Evolutionary conservation across 1,140 invertebrate species (phyloP).

Genomic region (Holcopasites calliopsidis): DNA sequence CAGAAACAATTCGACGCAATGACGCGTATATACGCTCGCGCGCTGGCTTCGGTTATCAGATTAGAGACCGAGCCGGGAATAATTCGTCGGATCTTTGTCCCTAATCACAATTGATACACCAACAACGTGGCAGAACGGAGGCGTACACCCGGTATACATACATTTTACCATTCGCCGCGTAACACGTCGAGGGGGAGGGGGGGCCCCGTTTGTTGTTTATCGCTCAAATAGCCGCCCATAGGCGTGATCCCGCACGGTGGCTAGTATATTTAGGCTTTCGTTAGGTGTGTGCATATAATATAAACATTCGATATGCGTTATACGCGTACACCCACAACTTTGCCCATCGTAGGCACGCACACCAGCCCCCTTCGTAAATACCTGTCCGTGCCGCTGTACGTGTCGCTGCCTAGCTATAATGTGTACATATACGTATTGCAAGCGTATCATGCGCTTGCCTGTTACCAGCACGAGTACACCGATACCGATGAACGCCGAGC

Average conservation of each 20-base stretch:
- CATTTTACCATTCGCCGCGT: constrained; percentile 65
- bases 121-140: constrained; percentile 61
- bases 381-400: constrained; percentile 22
- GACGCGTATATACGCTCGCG: constrained; percentile 56
- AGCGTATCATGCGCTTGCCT: constrained; percentile 9
- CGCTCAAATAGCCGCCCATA: constrained; percentile 66
- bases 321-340: constrained; percentile 10
- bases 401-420: too few relatives aligned
- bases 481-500: constrained; percentile 62
- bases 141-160: constrained; percentile 64
- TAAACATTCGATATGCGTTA: constrained; percentile 63
- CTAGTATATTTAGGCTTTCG: constrained; percentile 67
- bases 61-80: constrained; percentile 66
- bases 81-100: constrained; percentile 68
- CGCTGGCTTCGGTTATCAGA: constrained; percentile 58
- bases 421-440: not conserved
- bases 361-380: constrained; percentile 42
- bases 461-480: constrained; percentile 36
- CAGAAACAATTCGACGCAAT: constrained; percentile 65
- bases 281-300: constrained; percentile 64
- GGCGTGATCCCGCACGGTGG: constrained; percentile 62
- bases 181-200: constrained; percentile 54
- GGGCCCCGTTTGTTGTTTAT: constrained; percentile 61
- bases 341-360: not conserved
- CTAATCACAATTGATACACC: constrained; percentile 68